phyloP scores from a whole-genome alignment of 2,888 invertebrate genomes.

The Dicranocentrus wangi region DNA sequence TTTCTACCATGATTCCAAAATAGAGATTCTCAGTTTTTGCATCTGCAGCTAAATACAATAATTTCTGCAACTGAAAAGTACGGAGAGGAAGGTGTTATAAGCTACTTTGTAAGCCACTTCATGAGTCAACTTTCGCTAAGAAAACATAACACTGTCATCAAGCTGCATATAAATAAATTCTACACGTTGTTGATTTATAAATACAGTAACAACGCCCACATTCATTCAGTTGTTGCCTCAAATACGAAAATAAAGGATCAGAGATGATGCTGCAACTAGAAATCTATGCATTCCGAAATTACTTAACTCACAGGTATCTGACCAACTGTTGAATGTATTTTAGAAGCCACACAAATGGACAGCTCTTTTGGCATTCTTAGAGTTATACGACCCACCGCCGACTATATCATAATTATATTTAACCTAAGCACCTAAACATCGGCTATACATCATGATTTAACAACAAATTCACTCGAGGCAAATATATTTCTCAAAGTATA shows the following conservation, averaged over 20 bases:
- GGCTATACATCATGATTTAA: slow-evolving; percentile 22
- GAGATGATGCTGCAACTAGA: background rate
- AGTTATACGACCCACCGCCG: too few relatives aligned
- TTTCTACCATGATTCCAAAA: slow-evolving; percentile 33
- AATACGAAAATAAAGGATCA: slow-evolving; percentile 4
- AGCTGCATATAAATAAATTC: background rate
- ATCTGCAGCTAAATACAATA: too few relatives aligned
- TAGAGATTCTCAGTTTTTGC: slow-evolving; percentile 42
- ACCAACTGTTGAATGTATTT: slow-evolving; percentile 29
- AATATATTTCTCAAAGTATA: background rate
- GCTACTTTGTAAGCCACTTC: slow-evolving; percentile 1
- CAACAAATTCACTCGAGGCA: slow-evolving; percentile 29
- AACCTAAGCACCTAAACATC: slow-evolving; percentile 55
- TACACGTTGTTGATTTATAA: background rate
- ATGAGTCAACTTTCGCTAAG: background rate
- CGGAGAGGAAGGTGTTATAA: background rate
- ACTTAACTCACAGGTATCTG: slow-evolving; percentile 50
- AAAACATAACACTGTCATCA: background rate
- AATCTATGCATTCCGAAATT: background rate
- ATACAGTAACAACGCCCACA: background rate
- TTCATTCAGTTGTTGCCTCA: background rate
- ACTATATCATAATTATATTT: slow-evolving; percentile 19
- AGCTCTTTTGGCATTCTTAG: slow-evolving; percentile 54
- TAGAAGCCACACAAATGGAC: slow-evolving; percentile 56
- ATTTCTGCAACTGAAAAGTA: too few relatives aligned